Conservation (phyloP, 2,797 vertebrate species). For the Mormyrus proboscirostris region DNA sequence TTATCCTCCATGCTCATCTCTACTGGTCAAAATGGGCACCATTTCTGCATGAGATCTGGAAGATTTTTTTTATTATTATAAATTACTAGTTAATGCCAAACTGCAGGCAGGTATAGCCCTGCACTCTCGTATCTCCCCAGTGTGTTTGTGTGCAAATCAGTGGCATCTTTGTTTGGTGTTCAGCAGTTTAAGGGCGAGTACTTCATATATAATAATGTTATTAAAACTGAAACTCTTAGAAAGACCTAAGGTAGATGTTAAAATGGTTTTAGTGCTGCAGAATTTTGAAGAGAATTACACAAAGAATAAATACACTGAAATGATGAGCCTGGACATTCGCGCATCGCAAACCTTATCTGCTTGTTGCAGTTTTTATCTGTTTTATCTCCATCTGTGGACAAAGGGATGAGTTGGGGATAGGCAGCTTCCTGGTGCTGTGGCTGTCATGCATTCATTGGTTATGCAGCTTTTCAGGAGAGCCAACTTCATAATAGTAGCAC, state of each 20-base stretch:
- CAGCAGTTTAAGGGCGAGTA: neutral
- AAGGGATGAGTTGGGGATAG: neutral
- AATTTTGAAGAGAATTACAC: neutral
- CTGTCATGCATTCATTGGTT: neutral
- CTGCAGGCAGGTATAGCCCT: neutral
- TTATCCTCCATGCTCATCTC: neutral
- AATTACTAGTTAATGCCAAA: neutral
- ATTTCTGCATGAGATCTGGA: neutral
- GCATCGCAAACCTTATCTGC: neutral
- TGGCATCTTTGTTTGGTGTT: neutral
- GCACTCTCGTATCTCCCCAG: neutral
- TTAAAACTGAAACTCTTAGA: neutral
- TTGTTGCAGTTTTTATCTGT: neutral
- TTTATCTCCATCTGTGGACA: neutral
- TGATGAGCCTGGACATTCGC: neutral
- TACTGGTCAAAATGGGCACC: neutral
- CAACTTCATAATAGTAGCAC: neutral
- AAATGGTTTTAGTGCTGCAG: neutral
- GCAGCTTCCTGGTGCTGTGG: neutral
- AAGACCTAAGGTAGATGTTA: neutral
- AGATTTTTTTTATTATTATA: neutral
- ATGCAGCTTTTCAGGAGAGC: neutral
- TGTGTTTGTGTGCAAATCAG: neutral
- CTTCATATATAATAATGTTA: neutral
- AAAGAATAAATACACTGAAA: neutral